A percentile compares a stretch with the other conserved stretches of the same genome.
phyloP scores from a whole-genome alignment of 2,113 vertebrate genomes.

The Alces alces region DNA sequence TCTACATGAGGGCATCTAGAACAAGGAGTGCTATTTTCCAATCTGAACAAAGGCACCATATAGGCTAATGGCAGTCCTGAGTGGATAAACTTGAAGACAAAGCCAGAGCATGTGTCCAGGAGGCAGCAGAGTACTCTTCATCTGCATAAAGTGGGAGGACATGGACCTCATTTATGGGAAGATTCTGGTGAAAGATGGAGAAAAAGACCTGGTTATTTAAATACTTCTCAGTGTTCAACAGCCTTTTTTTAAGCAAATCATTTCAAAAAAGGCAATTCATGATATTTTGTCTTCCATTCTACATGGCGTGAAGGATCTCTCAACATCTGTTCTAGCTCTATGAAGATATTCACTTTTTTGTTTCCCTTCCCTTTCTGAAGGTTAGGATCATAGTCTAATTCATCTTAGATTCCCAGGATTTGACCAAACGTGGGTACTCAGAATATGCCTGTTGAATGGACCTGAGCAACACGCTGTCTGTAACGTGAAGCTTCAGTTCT shows the following conservation, averaged over 20 bases:
- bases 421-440: not conserved
- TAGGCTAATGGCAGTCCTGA: not conserved
- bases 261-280: not conserved
- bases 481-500: not conserved
- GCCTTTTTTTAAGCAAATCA: not conserved
- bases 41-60: not conserved
- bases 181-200: not conserved
- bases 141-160: not conserved
- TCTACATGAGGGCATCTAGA: not conserved
- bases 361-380: not conserved
- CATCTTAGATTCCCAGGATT: not conserved
- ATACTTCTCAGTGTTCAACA: not conserved
- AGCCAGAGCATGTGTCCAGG: not conserved
- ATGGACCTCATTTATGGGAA: not conserved
- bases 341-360: not conserved
- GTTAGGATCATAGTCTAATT: not conserved
- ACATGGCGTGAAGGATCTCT: not conserved
- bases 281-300: not conserved
- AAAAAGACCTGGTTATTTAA: not conserved
- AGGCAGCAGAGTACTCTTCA: not conserved
- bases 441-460: not conserved
- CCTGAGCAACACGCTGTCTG: accelerated
- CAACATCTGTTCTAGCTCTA: not conserved
- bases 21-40: not conserved
- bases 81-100: not conserved